Evolutionary conservation across 2,888 invertebrate genomes (phyloP), one percentile per base, ranked within the genome.

Genomic region (Macropis europaea): DNA sequence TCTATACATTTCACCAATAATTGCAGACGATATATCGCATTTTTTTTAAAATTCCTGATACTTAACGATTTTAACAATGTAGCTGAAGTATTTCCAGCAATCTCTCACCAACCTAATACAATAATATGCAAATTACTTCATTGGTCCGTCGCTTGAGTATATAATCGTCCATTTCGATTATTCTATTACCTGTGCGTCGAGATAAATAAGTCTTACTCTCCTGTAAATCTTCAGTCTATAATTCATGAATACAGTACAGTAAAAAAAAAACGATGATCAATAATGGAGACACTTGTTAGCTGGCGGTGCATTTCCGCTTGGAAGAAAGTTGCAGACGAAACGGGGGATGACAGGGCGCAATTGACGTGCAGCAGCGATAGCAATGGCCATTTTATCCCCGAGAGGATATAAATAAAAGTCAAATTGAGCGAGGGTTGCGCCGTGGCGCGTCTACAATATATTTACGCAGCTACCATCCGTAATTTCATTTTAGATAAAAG

Each of bases 401-500:
- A 50, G 57, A 70, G 75, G 71, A 50, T 63, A 77, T 77, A 79
- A 81, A 81, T 77, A 81, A 81, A 79, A 68, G 9, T 63, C 53
- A 69, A 78, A 75, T 81, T 75, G 69, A 52, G 60, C 52, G 66
- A 75, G 64, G 69, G 61, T 48, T 24, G 59, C 59, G 34, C 68
- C 32, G 17, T 15, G 38, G 43, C 15, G 11, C 59, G 50, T 63
- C 57, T 75, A 72, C 57, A 68, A 78, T 72, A 56, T 76, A 73
- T 78, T 73, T 70, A 64, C 59, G 61, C 42, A 61, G 63, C 64
- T 38, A 68, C 63, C 57, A 24, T 36, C 38, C 47, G 70, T 75
- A 81, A 81, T 78, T 74, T 63, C 71, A 79, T 79, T 79, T 72
- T 42, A 79, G 77, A 81, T 73, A 77, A 77, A 62, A 68, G 47